phyloP scores from a whole-genome alignment of 2,888 invertebrate species.

The Melangyna quadrimaculata region DNA sequence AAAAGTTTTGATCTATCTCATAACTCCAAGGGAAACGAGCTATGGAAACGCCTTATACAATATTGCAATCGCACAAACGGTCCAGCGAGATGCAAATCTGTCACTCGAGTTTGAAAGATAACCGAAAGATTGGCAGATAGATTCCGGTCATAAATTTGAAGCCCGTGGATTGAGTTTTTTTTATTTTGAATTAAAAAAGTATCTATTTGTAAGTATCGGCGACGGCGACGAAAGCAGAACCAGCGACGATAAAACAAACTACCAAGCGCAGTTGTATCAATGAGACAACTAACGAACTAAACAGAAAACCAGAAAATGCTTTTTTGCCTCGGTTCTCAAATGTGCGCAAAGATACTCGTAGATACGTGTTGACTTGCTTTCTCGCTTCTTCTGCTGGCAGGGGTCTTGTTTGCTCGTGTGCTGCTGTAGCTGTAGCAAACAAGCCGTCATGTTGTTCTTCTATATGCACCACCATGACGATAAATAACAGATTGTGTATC shows the following conservation, averaged over 20 bases:
- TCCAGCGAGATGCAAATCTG: constrained; percentile 49
- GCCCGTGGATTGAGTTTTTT: constrained; percentile 59
- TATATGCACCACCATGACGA: constrained; percentile 67
- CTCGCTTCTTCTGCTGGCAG: constrained; percentile 40
- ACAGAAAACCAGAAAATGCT: constrained; percentile 69
- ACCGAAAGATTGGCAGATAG: constrained; percentile 44
- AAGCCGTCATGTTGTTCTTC: constrained; percentile 62
- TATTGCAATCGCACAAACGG: constrained; percentile 2
- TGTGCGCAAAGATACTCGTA: constrained; percentile 67
- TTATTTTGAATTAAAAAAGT: constrained; percentile 29
- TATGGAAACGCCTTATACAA: not conserved
- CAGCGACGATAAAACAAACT: constrained; percentile 69
- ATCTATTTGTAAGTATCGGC: constrained; percentile 23
- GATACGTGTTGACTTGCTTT: constrained; percentile 55
- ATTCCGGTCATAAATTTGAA: constrained; percentile 57
- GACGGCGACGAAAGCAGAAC: constrained; percentile 65
- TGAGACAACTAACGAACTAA: constrained; percentile 72
- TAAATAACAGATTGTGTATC: constrained; percentile 70
- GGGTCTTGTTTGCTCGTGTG: constrained; percentile 49
- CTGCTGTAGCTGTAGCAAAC: constrained; percentile 12
- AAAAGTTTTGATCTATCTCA: constrained; percentile 36
- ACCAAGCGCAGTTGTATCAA: constrained; percentile 71
- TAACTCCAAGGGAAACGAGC: not conserved
- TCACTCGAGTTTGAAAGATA: constrained; percentile 50
- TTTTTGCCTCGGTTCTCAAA: constrained; percentile 58